Conservation (phyloP, 2,113 vertebrate genomes). For the Atrichornis clamosus region DNA sequence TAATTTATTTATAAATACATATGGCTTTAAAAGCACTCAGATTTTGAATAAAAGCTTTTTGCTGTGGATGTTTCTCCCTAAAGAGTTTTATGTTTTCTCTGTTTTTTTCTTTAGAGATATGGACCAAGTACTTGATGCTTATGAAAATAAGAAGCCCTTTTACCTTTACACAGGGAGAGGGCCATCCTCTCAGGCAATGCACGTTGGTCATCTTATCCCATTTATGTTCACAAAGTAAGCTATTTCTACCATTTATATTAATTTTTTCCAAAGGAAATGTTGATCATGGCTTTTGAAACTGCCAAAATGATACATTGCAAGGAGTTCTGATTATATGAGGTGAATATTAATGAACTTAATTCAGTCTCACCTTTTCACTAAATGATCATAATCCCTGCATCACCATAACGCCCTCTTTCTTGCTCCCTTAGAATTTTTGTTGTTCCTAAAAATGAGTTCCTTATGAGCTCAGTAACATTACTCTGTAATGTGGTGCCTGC, state of each 20-base stretch:
- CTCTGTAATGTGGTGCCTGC: neutral
- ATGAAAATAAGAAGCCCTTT: constrained; percentile 92
- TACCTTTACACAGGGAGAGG: constrained; percentile 97
- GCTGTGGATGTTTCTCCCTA: neutral
- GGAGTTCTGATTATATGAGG: neutral
- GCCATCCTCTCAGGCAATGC: constrained; percentile 93
- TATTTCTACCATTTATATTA: neutral
- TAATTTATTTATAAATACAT: neutral
- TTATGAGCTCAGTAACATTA: neutral
- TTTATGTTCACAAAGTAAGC: constrained; percentile 98
- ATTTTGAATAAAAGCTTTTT: neutral
- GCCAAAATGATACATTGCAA: neutral
- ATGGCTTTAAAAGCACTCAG: neutral
- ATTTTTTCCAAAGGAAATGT: neutral
- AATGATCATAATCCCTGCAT: neutral
- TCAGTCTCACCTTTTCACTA: neutral
- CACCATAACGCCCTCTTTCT: neutral
- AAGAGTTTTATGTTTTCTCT: neutral
- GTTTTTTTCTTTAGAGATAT: constrained; percentile 83
- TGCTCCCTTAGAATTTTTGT: neutral
- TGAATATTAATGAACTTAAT: neutral
- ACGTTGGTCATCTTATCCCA: constrained; percentile 92
- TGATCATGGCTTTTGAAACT: neutral
- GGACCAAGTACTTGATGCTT: constrained; percentile 90
- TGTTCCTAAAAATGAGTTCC: neutral